Evolutionary conservation across 53 echinoderm and acorn worm genomes (phyloP), one percentile per base, ranked within the genome.

Genomic region (Glandiceps talaboti): DNA sequence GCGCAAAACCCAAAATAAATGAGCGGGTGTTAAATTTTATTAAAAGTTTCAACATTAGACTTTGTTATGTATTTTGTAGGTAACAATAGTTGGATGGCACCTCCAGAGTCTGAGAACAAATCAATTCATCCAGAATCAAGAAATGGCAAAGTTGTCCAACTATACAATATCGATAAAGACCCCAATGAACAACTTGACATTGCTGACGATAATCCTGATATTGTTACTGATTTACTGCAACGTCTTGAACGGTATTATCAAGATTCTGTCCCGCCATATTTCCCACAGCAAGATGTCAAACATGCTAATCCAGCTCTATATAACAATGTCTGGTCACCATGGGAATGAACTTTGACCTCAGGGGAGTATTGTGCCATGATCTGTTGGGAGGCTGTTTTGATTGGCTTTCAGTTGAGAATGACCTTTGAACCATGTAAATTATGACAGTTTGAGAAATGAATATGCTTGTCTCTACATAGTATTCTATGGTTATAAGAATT

Each of bases 151-250:
- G 72, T n/a, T 1, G 75, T 94, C 1, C 90, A 90, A 77, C 85
- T 94, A 1, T 94, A 88, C 85, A 94, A 94, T 83, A 88, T 94
- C 73, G 82, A 80, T 27, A 76, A 75, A 27, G 94, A 94, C 74
- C 94, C 94, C 0, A 45, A 77, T 12, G 94, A 94, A 30, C 77
- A 74, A 29, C 86, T 78, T 31, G 87, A 94, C 76, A 77, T 94
- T 29, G 88, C 94, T n/a, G 73, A 80, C 25, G 77, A 79, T 31
- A 74, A 89, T 76, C 86, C 89, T 76, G 87, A 92, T 26, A 76
- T 92, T 10, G 94, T 94, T 1, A 27, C 73, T 27, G 72, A 76
- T 30, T 72, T 94, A 0, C 32, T 94, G 29, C 33, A 85, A n/a
- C 79, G 85, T 74, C 30, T 94, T 72, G 81, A 88, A 26, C 33